Base-by-base conservation (phyloP, 2,113 vertebrate species). In the Peromyscus polionotus region DNA sequence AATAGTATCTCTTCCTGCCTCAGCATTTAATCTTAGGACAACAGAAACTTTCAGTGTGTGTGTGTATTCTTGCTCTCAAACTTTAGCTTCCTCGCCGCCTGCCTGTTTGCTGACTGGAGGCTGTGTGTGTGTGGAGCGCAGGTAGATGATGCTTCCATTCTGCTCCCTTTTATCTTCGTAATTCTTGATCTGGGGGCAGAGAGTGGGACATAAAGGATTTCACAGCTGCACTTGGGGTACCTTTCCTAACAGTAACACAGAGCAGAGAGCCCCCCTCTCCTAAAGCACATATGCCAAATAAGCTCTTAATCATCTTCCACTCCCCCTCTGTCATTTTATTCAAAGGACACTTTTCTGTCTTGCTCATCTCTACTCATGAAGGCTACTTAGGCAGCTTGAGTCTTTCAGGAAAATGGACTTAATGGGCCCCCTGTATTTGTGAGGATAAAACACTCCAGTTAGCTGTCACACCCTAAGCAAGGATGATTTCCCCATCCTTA, bases 1-100 rank as follows among this genome's bases (percentile, higher is more conserved):
- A 96, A 98, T 97, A 96, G 97, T 98, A 97, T 97, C 97, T 98
- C 98, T 98, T 98, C 98, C 98, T 98, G 98, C 97, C 97, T 97
- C 97, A 98, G 97, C 97, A 97, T 98, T 98, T 98, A 97, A 97
- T 97, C 96, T 98, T 93, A 96, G 97, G 97, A 97, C 95, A 91
- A 92, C 95, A 94, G 93, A 97, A 97, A 97, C 93, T 97, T 97
- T 97, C 45, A 72, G 33, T 36, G 39, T 65, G 61, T 73, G 68
- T 80, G 79, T 57, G 8, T 96, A 91, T 97, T 93, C 95, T 96
- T 93, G 61, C 90, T 97, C 86, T 97, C 95, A 94, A 98, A 98
- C 96, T 98, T 97, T 86, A 31, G 94, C 89, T 83, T 81, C 63
- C 87, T 96, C 0, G 0, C 93, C 14, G 93, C 97, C 76, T 36